phyloP scores from a whole-genome alignment of 2,888 invertebrate genomes.

The Rhagonycha fulva region DNA sequence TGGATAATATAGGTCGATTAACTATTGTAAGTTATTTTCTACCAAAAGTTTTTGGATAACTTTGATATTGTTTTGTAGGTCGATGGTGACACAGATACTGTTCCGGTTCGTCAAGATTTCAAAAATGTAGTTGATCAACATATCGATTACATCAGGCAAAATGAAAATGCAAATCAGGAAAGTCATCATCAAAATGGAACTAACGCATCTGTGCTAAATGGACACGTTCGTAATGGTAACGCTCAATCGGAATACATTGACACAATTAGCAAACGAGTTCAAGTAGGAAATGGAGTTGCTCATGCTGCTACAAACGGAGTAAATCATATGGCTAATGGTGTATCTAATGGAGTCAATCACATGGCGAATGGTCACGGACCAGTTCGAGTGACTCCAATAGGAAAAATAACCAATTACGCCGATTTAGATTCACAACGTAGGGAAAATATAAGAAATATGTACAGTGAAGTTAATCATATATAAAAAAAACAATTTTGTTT shows the following conservation, averaged over 20 bases:
- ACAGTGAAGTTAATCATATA: conserved; percentile 48
- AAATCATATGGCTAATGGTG: conserved; percentile 56
- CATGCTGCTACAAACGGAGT: conserved; percentile 35
- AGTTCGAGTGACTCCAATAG: conserved; percentile 39
- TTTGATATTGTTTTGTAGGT: conserved; percentile 59
- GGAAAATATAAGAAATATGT: conserved; percentile 43
- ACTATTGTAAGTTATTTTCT: conserved; percentile 71
- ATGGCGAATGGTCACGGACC: conserved; percentile 40
- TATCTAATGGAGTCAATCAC: conserved; percentile 57
- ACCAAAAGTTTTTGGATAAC: neutral
- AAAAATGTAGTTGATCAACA: conserved; percentile 70
- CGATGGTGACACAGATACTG: conserved; percentile 83
- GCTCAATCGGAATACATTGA: conserved; percentile 47
- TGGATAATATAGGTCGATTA: conserved; percentile 82
- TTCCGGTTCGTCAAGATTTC: conserved; percentile 79
- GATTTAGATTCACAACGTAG: conserved; percentile 39
- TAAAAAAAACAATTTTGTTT: conserved; percentile 46
- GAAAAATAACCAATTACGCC: conserved; percentile 48
- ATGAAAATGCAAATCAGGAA: conserved; percentile 7
- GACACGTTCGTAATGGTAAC: conserved; percentile 12
- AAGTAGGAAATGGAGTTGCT: conserved; percentile 39
- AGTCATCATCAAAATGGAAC: conserved; percentile 20
- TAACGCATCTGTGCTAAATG: conserved; percentile 3
- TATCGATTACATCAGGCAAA: conserved; percentile 64
- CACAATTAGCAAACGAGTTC: conserved; percentile 48